Evolutionary conservation across 2,888 invertebrate genomes (phyloP).

Genomic region (Trissolcus japonicus): DNA sequence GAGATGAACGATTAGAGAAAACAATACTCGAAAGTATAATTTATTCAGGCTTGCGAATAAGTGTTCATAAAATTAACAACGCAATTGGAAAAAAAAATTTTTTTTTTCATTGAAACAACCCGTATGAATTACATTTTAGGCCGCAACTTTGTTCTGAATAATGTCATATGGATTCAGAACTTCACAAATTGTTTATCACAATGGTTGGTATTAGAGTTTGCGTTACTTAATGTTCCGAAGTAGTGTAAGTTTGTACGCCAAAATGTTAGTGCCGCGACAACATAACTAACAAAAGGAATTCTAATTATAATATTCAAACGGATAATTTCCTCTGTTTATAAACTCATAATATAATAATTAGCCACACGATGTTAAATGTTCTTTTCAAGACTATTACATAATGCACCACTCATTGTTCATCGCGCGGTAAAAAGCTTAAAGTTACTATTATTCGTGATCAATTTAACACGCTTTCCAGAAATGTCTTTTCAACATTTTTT

Average conservation of each 20-base stretch:
- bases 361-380: too few species aligned
- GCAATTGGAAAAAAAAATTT: too few species aligned
- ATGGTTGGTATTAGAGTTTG: conserved; percentile 20
- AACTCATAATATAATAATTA: neutral
- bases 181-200: conserved; percentile 34
- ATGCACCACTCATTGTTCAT: too few species aligned
- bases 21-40: neutral
- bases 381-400: too few species aligned
- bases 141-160: conserved; percentile 22
- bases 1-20: neutral
- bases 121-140: too few species aligned
- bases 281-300: conserved; percentile 15
- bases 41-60: too few species aligned
- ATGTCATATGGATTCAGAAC: conserved; percentile 19
- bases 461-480: too few species aligned
- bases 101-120: too few species aligned
- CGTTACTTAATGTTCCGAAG: conserved; percentile 25
- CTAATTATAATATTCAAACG: conserved; percentile 7
- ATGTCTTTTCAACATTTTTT: too few species aligned
- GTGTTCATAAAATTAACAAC: too few species aligned
- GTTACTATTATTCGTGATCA: too few species aligned
- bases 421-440: too few species aligned
- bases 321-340: conserved; percentile 1
- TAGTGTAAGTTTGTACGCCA: conserved; percentile 7
- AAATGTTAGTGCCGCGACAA: conserved; percentile 10